Evolutionary conservation across 1,140 invertebrate genomes (phyloP).

Genomic region (Dinothrombium tinctorium): DNA sequence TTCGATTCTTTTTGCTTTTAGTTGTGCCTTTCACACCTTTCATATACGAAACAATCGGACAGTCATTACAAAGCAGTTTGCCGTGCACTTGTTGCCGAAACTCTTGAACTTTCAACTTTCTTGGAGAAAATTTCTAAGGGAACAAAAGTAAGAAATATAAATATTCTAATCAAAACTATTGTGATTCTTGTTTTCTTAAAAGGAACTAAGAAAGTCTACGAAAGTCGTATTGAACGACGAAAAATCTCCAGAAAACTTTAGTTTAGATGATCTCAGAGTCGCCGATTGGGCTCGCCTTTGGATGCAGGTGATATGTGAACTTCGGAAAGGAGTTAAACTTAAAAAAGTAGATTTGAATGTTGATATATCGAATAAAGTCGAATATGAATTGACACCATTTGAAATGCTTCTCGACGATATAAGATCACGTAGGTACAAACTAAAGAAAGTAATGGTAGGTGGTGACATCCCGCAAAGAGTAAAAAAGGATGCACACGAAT

Average conservation of each 20-base stretch:
- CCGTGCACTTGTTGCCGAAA: constrained; percentile 64
- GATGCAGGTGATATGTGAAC: constrained; percentile 78
- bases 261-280: constrained; percentile 5
- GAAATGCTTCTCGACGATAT: constrained; percentile 94
- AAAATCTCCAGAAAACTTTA: constrained; percentile 6
- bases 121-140: constrained; percentile 45
- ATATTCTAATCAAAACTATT: too few relatives aligned
- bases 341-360: constrained; percentile 46
- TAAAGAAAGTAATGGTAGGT: constrained; percentile 30
- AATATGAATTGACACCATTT: constrained; percentile 87
- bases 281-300: constrained; percentile 61
- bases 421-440: constrained; percentile 53
- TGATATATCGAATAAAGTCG: constrained; percentile 31
- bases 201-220: too few relatives aligned
- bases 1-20: too few relatives aligned
- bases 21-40: too few relatives aligned
- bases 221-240: neutral
- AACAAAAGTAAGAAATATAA: too few relatives aligned
- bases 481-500: constrained; percentile 76
- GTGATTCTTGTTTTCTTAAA: too few relatives aligned
- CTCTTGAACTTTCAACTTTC: constrained; percentile 64
- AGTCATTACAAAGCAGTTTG: constrained; percentile 73
- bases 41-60: constrained; percentile 34
- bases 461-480: constrained; percentile 52
- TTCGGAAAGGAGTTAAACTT: constrained; percentile 54